Conservation (phyloP, 2,113 vertebrate genomes). For the Paedocypris sp. region DNA sequence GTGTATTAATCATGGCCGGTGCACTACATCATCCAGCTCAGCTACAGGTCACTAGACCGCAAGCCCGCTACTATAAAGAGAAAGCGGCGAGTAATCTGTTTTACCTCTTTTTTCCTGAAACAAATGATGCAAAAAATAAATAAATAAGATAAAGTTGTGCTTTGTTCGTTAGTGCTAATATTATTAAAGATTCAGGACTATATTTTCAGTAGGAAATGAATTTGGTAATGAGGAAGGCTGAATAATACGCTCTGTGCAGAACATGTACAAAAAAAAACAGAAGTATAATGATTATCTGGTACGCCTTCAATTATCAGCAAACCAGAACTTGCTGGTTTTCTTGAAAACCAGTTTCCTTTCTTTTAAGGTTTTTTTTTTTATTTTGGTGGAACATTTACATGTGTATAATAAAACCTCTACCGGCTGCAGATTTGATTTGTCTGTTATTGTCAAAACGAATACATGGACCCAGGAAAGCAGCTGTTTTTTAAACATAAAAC, state of each 20-base stretch:
- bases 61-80: background rate
- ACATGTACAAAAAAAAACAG: background rate
- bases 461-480: no score
- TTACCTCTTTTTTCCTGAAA: background rate
- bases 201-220: slow-evolving; percentile 20
- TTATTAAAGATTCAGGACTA: slow-evolving; percentile 24
- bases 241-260: slow-evolving; percentile 1
- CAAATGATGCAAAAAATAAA: background rate
- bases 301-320: no score
- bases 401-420: no score
- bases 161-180: slow-evolving; percentile 19
- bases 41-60: background rate
- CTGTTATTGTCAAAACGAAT: no score
- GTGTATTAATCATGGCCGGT: slow-evolving; percentile 16
- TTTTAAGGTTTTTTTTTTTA: no score
- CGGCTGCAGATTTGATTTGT: no score
- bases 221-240: slow-evolving; percentile 5
- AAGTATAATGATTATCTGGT: no score
- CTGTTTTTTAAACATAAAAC: no score
- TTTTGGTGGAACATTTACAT: no score
- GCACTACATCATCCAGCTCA: background rate
- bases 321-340: no score
- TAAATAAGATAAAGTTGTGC: background rate
- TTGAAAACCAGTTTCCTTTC: no score
- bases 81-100: background rate